A percentile compares a stretch with the other conserved stretches of the same genome.
phyloP scores from a whole-genome alignment of 2,797 vertebrate species.

The Lacerta agilis region DNA sequence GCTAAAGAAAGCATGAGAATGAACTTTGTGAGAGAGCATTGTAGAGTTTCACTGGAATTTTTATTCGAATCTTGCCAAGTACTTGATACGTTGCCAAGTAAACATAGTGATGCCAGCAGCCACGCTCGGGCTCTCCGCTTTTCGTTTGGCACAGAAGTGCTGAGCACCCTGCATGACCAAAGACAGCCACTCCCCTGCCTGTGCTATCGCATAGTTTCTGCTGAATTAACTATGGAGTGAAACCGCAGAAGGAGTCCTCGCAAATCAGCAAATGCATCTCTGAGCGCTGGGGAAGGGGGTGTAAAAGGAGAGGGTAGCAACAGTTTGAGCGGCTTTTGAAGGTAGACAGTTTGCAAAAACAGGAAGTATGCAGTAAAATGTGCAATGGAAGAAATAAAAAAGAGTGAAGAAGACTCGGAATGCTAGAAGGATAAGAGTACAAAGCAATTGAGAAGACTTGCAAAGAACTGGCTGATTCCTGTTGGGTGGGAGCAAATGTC shows the following conservation, averaged over 20 bases:
- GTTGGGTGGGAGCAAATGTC: background rate
- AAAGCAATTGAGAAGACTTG: background rate
- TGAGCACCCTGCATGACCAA: background rate
- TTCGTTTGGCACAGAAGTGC: background rate
- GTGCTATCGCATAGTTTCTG: background rate
- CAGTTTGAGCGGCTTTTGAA: background rate
- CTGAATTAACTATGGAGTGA: slow-evolving; percentile 1
- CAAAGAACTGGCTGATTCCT: background rate
- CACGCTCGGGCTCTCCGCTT: background rate
- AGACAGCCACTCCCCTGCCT: background rate
- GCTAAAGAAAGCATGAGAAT: background rate
- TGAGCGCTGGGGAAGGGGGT: background rate
- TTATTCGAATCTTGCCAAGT: background rate
- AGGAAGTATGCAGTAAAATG: background rate
- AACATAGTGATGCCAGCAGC: too few species aligned
- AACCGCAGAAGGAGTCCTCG: background rate
- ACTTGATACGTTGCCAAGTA: background rate
- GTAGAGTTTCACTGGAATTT: background rate
- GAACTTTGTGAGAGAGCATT: background rate
- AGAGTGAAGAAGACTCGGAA: background rate
- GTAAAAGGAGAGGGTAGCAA: background rate
- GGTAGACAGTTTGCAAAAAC: background rate
- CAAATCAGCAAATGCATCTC: background rate
- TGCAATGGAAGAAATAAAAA: too few species aligned
- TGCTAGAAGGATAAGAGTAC: background rate